Evolutionary conservation across 1,140 invertebrate species (phyloP).

Genomic region (Formica exsecta): DNA sequence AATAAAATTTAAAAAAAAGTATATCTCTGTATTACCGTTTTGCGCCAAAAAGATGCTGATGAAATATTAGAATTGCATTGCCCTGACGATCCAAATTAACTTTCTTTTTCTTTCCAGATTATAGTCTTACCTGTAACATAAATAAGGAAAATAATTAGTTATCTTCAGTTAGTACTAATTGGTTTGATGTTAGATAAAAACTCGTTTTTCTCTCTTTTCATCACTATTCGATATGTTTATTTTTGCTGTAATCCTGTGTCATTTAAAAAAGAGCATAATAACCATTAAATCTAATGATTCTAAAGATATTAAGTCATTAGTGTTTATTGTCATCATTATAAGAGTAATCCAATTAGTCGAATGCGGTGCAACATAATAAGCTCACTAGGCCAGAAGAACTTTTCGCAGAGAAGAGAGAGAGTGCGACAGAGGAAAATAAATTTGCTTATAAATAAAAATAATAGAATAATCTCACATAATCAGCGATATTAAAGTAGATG

Average conservation of each 20-base stretch:
- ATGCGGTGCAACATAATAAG: constrained; percentile 20
- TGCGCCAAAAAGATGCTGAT: background rate
- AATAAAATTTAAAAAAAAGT: background rate
- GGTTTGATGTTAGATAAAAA: background rate
- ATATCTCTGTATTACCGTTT: constrained; percentile 7
- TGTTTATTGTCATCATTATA: constrained; percentile 32
- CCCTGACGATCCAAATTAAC: background rate
- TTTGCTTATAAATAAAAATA: background rate
- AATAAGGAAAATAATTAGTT: constrained; percentile 17
- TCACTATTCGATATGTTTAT: background rate
- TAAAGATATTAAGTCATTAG: background rate
- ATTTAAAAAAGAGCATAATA: background rate
- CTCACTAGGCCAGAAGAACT: constrained; percentile 8
- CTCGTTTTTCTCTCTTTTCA: background rate
- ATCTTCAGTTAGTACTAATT: background rate
- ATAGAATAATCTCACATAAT: background rate
- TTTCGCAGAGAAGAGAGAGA: background rate
- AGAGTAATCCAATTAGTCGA: constrained; percentile 18
- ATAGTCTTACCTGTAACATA: constrained; percentile 38
- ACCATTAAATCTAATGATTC: background rate
- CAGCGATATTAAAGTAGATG: background rate
- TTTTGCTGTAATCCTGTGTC: background rate
- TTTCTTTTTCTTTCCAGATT: background rate
- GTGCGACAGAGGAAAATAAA: background rate
- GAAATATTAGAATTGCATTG: background rate